Percentiles rank a stretch among this genome's conserved stretches.
phyloP scores from a whole-genome alignment of 2,797 vertebrate genomes.

The Lophius americanus region DNA sequence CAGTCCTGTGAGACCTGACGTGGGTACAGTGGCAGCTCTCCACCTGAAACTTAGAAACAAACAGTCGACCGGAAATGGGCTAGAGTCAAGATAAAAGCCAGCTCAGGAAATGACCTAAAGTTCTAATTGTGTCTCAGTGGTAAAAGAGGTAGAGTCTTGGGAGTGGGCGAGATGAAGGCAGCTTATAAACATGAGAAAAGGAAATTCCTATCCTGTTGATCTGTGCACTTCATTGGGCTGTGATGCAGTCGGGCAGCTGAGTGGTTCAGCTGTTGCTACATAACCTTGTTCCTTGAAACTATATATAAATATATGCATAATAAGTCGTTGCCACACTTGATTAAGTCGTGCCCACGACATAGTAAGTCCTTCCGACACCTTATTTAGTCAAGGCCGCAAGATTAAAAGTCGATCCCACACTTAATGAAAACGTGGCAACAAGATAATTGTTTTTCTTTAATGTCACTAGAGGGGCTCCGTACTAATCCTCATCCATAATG shows the following conservation, averaged over 20 bases:
- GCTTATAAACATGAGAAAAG: conserved; percentile 45
- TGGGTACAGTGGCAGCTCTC: conserved; percentile 38
- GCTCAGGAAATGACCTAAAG: conserved; percentile 74
- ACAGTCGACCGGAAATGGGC: conserved; percentile 51
- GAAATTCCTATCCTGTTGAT: conserved; percentile 21
- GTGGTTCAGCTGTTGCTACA: conserved; percentile 43
- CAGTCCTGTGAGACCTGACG: conserved; percentile 47
- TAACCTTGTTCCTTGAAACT: conserved; percentile 36
- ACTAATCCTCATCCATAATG: too few relatives aligned
- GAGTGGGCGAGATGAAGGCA: conserved; percentile 39
- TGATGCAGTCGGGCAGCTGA: conserved; percentile 22
- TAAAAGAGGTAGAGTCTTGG: conserved; percentile 38
- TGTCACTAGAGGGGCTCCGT: too few relatives aligned
- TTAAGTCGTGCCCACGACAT: too few relatives aligned
- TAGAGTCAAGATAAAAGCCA: conserved; percentile 55
- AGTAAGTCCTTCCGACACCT: too few relatives aligned
- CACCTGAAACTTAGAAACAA: conserved; percentile 53
- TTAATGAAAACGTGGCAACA: too few relatives aligned
- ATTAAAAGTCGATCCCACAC: too few relatives aligned
- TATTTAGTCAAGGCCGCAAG: too few relatives aligned
- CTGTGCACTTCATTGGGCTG: conserved; percentile 6
- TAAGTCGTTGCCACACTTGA: too few relatives aligned
- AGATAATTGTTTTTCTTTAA: too few relatives aligned
- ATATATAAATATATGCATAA: conserved; percentile 58
- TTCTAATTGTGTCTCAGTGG: conserved; percentile 69